These are phyloP conservation scores for Crotophaga sulcirostris DNA, from an alignment of 2,113 vertebrate species.

Conservation along the genomic window DNA sequence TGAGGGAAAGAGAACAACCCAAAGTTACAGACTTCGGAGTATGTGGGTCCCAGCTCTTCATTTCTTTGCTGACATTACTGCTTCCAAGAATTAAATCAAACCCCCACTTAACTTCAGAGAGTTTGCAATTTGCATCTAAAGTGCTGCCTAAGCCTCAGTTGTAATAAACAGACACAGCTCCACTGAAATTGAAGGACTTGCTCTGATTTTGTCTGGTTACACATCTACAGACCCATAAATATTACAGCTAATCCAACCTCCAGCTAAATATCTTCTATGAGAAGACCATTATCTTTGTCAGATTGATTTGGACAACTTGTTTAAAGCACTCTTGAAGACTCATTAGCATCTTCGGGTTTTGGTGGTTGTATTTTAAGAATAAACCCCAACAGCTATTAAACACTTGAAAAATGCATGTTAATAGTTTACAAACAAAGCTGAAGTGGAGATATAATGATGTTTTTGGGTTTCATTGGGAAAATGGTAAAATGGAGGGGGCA, in stretches of 20 bases:
- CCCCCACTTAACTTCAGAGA: slow-evolving; percentile 16
- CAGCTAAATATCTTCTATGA: slow-evolving; percentile 15
- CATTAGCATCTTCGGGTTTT: not conserved
- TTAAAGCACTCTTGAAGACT: slow-evolving; percentile 31
- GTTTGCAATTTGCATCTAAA: slow-evolving; percentile 26
- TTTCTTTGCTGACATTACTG: not conserved
- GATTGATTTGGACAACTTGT: slow-evolving; percentile 25
- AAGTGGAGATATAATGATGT: not conserved
- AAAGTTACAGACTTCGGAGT: not conserved
- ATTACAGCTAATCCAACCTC: slow-evolving; percentile 6
- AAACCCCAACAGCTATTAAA: slow-evolving; percentile 20
- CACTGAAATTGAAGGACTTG: not conserved
- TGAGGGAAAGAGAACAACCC: not conserved
- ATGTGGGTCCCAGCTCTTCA: not conserved
- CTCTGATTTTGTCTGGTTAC: slow-evolving; percentile 3
- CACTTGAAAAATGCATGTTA: not conserved
- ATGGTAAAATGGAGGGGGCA: not conserved
- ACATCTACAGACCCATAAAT: not conserved
- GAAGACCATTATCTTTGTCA: slow-evolving; percentile 21
- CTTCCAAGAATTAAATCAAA: slow-evolving; percentile 42
- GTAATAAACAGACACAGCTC: slow-evolving; percentile 15
- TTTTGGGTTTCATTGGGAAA: not conserved
- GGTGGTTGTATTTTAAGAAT: slow-evolving; percentile 16
- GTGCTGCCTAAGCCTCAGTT: not conserved
- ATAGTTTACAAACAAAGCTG: slow-evolving; percentile 16